Evolutionary conservation across 53 echinoderm and acorn worm genomes (phyloP), one percentile per base, ranked within the genome.

Genomic region (Actinopyga echinites): DNA sequence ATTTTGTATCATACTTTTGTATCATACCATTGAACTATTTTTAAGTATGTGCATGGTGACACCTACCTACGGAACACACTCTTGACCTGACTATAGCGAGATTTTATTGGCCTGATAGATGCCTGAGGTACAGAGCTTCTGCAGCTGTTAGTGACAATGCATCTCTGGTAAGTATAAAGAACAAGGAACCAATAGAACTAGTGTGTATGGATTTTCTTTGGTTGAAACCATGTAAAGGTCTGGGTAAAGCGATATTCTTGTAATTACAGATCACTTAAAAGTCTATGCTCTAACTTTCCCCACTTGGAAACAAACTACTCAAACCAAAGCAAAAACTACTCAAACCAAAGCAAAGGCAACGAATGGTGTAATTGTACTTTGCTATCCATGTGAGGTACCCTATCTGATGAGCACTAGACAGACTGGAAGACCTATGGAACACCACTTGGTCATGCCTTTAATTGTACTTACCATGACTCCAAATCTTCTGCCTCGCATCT

Each of bases 221-320:
- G 13, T 52, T 86, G 0, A 64, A 86, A 33, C 65, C 75, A 36
- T 79, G 75, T 15, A 78, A 86, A 22, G 86, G 86, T n/a, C n/a
- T 30, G 86, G 86, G 25, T 75, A 86, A 29, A 45, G 75, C 1
- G 71, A 85, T 53, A 89, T 89, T 57, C 34, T 86, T 15, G 79
- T 90, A 7, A 83, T 87, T 19, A 90, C 90, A 6, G 87, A 90
- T 31, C 86, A 90, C 44, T 90, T 90, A 31, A 90, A 86, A 15
- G 59, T 75, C 35, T 90, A 89, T 63, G 56, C 89, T 17, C 43
- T 43, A 42, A 73, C 87, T 43, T 56, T 69, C 32, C 89, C 89
- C 20, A 87, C 87, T 0, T 42, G 87, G 5, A 87, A 91, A 54
- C 91, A 91, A 54, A 91, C 87, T 7, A 84, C 87, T 8, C 24